phyloP scores from a whole-genome alignment of 2,888 invertebrate genomes.

The Lepidocyrtinus sp. region DNA sequence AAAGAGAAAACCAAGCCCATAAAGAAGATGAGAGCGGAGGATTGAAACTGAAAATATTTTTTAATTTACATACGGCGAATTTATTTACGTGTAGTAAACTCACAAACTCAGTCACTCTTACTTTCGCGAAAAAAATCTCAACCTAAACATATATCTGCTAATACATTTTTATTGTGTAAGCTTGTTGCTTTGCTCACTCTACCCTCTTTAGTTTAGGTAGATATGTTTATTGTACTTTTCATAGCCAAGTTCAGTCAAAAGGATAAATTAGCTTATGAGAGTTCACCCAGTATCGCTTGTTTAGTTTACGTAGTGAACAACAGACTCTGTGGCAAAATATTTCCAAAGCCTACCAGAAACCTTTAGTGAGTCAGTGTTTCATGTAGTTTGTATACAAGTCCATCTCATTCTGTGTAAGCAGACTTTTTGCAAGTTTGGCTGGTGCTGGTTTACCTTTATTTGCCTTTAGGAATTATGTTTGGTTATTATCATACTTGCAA shows the following conservation, averaged over 20 bases:
- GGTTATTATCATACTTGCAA: background rate
- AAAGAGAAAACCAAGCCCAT: background rate
- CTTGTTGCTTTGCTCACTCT: too few relatives aligned
- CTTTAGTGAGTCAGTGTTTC: background rate
- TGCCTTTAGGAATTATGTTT: background rate
- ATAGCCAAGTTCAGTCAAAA: background rate
- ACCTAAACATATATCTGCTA: too few relatives aligned
- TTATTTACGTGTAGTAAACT: conserved; percentile 7
- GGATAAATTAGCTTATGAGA: background rate
- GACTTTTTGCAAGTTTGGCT: background rate
- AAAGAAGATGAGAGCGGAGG: background rate
- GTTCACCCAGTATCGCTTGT: background rate
- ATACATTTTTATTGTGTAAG: background rate
- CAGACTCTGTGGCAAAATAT: too few relatives aligned
- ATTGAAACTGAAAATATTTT: conserved; percentile 11
- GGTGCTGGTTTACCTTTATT: background rate
- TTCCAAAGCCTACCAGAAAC: too few relatives aligned
- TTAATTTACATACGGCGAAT: background rate
- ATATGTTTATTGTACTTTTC: background rate
- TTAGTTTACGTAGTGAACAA: too few relatives aligned
- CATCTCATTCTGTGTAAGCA: too few relatives aligned
- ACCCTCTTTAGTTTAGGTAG: background rate
- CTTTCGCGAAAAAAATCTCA: conserved; percentile 47
- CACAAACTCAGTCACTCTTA: conserved; percentile 38
- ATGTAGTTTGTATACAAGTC: background rate